Evolutionary conservation across 2,797 vertebrate species (phyloP).

Genomic region (Acanthurus lineatus): DNA sequence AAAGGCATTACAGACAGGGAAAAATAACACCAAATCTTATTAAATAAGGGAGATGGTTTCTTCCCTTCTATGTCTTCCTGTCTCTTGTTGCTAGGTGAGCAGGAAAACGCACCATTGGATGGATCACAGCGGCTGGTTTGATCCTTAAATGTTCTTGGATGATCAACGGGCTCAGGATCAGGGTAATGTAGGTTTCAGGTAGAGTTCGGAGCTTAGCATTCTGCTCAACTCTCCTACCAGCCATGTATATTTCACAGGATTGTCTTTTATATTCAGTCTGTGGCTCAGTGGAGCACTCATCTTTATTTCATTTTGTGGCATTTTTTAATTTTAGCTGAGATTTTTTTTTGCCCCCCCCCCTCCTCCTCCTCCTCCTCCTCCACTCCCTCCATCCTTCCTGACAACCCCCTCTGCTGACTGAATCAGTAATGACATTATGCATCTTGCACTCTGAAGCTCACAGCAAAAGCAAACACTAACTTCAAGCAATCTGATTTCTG

Average conservation of each 20-base stretch:
- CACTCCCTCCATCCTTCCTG: constrained; percentile 59
- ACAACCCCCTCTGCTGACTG: constrained; percentile 74
- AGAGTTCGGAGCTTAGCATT: constrained; percentile 80
- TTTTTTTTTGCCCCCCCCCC: constrained; percentile 63
- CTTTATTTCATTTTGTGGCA: constrained; percentile 87
- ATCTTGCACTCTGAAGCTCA: constrained; percentile 63
- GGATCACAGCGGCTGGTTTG: constrained; percentile 56
- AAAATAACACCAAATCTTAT: constrained; percentile 83
- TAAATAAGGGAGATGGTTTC: constrained; percentile 81
- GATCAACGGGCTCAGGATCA: constrained; percentile 72
- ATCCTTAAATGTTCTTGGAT: constrained; percentile 73
- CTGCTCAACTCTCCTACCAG: constrained; percentile 71
- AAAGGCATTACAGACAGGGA: constrained; percentile 85
- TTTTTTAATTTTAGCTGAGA: constrained; percentile 85
- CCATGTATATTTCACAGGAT: constrained; percentile 86
- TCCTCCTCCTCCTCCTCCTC: constrained; percentile 18
- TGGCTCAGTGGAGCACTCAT: constrained; percentile 82
- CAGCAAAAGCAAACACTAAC: constrained; percentile 64
- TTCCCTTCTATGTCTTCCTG: constrained; percentile 66
- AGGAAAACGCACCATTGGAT: constrained; percentile 16
- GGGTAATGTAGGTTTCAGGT: constrained; percentile 72
- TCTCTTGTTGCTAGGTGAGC: constrained; percentile 77
- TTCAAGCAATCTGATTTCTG: constrained; percentile 56
- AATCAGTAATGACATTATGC: constrained; percentile 76
- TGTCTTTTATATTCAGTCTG: constrained; percentile 85